A percentile compares a stretch with the other conserved stretches of the same genome.
Evolutionary conservation across 2,797 vertebrate genomes (phyloP).

Genomic region (Epinephelus awoara): DNA sequence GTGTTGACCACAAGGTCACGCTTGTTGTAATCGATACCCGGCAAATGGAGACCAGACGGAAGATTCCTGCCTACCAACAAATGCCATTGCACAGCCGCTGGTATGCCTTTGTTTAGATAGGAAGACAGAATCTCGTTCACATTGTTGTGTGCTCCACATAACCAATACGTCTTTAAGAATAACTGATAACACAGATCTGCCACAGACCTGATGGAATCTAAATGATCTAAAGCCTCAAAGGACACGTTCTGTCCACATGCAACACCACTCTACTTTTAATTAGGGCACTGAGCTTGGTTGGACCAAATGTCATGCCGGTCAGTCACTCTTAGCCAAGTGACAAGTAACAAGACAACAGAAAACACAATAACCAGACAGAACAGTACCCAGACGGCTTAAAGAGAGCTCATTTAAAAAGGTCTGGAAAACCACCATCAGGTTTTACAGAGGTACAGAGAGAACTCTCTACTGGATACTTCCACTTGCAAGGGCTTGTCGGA

Average conservation of each 20-base stretch:
- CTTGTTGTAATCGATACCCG: conserved; percentile 39
- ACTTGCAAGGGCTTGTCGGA: too few species aligned
- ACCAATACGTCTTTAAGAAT: conserved; percentile 24
- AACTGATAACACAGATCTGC: conserved; percentile 16
- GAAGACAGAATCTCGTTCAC: conserved; percentile 7
- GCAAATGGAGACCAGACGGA: conserved; percentile 17
- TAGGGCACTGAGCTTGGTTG: too few species aligned
- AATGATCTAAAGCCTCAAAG: conserved; percentile 11
- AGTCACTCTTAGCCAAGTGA: too few species aligned
- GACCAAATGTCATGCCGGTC: too few species aligned
- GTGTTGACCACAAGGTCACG: conserved; percentile 34
- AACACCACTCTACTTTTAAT: too few species aligned
- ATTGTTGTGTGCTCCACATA: conserved; percentile 18
- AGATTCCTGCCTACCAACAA: conserved; percentile 37
- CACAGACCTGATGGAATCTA: conserved; percentile 12
- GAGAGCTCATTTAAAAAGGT: too few species aligned
- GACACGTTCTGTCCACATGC: background rate
- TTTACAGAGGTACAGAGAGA: too few species aligned
- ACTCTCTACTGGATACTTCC: too few species aligned
- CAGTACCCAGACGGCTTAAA: too few species aligned
- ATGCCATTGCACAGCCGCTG: conserved; percentile 27
- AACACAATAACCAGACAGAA: too few species aligned
- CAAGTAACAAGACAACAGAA: too few species aligned
- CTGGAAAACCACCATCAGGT: too few species aligned
- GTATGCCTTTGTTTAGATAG: conserved; percentile 21